Percentiles rank a stretch among this genome's conserved stretches.
Conservation (phyloP, 2,797 vertebrate genomes). For the Cynodonichthys magdalenae region DNA sequence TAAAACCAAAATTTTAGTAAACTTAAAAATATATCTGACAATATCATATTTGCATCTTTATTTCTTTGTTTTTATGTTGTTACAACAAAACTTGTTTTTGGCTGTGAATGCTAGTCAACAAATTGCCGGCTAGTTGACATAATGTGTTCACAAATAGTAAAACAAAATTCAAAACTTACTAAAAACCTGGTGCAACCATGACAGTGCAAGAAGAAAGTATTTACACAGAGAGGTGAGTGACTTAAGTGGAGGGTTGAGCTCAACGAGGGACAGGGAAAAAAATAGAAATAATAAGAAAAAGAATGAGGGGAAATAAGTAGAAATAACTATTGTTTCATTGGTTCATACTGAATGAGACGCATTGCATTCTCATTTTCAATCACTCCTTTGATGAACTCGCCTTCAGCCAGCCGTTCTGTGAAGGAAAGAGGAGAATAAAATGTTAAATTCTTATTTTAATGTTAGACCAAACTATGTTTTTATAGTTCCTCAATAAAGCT, state of each 20-base stretch:
- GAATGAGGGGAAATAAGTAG: not conserved
- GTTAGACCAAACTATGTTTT: too few species aligned
- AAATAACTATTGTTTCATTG: conserved; percentile 52
- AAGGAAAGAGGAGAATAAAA: conserved; percentile 12
- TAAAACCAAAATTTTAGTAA: conserved; percentile 13
- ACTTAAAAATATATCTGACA: not conserved
- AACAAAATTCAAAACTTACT: conserved; percentile 34
- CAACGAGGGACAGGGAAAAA: conserved; percentile 1
- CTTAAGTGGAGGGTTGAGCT: not conserved
- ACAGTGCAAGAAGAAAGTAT: conserved; percentile 56
- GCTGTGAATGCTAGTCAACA: conserved; percentile 2
- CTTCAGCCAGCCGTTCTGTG: conserved; percentile 82
- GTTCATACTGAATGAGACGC: conserved; percentile 83
- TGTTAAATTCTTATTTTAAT: not conserved
- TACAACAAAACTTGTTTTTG: conserved; percentile 4
- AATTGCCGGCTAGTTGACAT: conserved; percentile 14
- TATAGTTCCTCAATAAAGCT: too few species aligned
- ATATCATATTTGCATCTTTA: not conserved
- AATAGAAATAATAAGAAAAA: conserved; percentile 2
- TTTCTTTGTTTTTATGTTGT: not conserved
- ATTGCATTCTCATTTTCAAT: conserved; percentile 82
- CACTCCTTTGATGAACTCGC: conserved; percentile 84
- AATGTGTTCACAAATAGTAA: conserved; percentile 39
- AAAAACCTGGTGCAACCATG: conserved; percentile 34
- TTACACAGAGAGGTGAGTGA: conserved; percentile 48